Conservation (phyloP, 2,113 vertebrate species). For the Grammomys dolichurus region DNA sequence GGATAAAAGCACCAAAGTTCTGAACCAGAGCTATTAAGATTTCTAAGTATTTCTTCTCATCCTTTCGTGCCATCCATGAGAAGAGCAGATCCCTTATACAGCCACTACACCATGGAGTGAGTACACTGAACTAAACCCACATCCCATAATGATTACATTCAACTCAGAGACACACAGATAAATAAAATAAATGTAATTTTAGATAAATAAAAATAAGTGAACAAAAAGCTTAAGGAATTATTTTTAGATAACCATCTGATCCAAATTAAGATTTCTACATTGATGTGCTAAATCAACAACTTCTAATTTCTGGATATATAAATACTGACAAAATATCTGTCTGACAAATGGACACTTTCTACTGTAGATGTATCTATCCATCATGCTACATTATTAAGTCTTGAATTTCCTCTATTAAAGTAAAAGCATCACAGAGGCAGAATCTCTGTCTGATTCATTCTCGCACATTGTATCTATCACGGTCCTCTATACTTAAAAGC, state of each 20-base stretch:
- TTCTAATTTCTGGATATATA: not conserved
- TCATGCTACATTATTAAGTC: not conserved
- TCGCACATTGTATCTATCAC: not conserved
- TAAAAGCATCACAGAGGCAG: not conserved
- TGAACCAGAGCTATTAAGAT: not conserved
- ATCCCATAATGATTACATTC: not conserved
- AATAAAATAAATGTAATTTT: not conserved
- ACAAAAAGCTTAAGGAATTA: not conserved
- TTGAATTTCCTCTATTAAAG: not conserved
- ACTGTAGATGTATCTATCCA: not conserved
- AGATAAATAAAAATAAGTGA: not conserved
- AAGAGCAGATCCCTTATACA: not conserved
- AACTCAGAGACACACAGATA: not conserved
- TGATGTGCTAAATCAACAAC: not conserved
- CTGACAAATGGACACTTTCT: not conserved
- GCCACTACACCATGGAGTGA: not conserved
- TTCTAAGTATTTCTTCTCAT: not conserved
- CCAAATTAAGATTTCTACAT: slow-evolving; percentile 21
- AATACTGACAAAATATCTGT: not conserved
- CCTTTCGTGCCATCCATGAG: not conserved
- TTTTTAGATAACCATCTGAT: not conserved
- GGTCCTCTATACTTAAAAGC: not conserved
- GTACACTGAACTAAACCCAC: not conserved
- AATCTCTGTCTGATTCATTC: not conserved
- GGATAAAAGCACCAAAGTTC: not conserved